phyloP scores from a whole-genome alignment of 2,113 vertebrate species.

The Micronycteris hirsuta region DNA sequence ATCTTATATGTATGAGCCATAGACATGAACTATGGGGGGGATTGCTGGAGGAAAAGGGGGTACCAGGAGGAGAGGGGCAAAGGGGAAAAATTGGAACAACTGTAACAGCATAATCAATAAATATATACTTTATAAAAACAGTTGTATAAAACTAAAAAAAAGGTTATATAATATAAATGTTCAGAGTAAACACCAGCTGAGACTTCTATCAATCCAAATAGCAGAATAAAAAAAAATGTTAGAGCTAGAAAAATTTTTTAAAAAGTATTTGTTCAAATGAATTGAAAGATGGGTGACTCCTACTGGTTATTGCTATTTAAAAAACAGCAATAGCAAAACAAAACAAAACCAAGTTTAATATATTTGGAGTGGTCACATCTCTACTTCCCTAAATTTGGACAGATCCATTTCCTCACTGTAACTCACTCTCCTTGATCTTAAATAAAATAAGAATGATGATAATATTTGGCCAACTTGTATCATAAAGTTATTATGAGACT shows the following conservation, averaged over 20 bases:
- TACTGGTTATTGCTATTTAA: not conserved
- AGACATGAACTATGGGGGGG: too few relatives aligned
- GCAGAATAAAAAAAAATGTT: not conserved
- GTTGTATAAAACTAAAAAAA: conserved; percentile 2
- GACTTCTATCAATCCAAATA: not conserved
- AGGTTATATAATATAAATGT: not conserved
- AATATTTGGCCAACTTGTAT: not conserved
- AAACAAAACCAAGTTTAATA: not conserved
- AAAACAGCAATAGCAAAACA: not conserved
- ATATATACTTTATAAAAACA: not conserved
- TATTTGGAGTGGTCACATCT: not conserved
- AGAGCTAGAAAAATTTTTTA: not conserved
- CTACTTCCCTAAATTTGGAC: not conserved
- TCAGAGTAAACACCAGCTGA: not conserved
- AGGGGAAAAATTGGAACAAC: too few relatives aligned
- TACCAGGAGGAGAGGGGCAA: too few relatives aligned
- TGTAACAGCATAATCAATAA: too few relatives aligned
- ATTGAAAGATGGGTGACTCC: not conserved
- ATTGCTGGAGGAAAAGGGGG: too few relatives aligned
- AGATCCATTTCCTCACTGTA: not conserved
- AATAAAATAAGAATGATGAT: not conserved
- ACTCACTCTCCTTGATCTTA: not conserved
- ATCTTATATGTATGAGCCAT: too few relatives aligned
- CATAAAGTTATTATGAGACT: not conserved
- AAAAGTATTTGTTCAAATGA: not conserved